Evolutionary conservation across 2,113 vertebrate species (phyloP), one percentile per base, ranked within the genome.

Genomic region (Lampris incognitus): DNA sequence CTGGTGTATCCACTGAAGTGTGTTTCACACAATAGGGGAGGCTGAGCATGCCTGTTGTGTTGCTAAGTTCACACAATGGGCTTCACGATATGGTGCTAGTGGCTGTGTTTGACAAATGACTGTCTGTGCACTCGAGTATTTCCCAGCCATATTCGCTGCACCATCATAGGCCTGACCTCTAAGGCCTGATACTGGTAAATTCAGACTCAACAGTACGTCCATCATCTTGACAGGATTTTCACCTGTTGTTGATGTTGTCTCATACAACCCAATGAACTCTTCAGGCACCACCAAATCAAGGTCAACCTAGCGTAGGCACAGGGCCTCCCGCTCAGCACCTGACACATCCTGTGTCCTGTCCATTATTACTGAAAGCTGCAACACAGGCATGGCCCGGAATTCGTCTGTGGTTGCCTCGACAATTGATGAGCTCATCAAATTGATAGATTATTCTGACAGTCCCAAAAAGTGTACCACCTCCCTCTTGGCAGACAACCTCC

Each of bases 401-500:
- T 24, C 24, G 24, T 24, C 24, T 24, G 24, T 24, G 24, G 24
- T 24, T 24, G 24, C 24, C 24, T 24, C 24, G 24, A 24, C 24
- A 24, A 24, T 24, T 24, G 24, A 24, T 24, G 24, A 24, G 24
- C 24, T 24, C 24, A 24, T 24, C 24, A 24, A 24, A 62, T 72
- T 66, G 44, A 72, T 41, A 66, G 8, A 48, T 72, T 60, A 66
- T 78, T 72, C 7, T 59, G 68, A 59, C 54, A 44, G 8, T 72
- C 41, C 56, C 42, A 39, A 59, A 36, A 71, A 40, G 54, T 78
- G 54, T 72, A 59, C 10, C 24, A 58, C 66, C 56, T n/a, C 62
- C n/a, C 69, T 67, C 40, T 72, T 72, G 59, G n/a, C 76, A 79
- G 60, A 72, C 49, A 72, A 52, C 61, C 76, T 67, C 54, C 76